Conservation (phyloP, 2,113 vertebrate species). For the Melanerpes aurifrons region DNA sequence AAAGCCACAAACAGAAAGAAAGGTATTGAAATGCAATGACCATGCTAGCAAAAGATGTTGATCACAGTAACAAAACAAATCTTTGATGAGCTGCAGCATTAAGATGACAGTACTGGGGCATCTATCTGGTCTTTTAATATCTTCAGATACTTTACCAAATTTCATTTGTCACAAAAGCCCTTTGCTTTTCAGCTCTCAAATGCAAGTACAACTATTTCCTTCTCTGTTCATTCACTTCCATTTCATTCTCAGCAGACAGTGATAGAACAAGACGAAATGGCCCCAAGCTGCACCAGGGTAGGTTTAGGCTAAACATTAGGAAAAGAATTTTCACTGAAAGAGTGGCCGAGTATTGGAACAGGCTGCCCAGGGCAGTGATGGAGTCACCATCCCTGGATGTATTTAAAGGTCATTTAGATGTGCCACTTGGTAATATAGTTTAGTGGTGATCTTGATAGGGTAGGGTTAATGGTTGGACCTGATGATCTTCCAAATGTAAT, state of each 20-base stretch:
- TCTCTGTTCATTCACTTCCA: neutral
- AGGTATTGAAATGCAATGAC: neutral
- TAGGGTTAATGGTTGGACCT: no score
- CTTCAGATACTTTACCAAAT: neutral
- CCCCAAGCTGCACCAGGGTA: no score
- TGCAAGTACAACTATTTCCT: neutral
- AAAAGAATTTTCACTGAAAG: no score
- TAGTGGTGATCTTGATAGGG: no score
- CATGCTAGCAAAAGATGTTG: rapidly evolving
- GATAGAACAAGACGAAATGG: neutral
- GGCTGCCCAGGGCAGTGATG: no score
- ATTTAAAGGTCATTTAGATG: no score
- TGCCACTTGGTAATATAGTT: no score
- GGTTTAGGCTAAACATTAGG: no score
- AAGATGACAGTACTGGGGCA: neutral
- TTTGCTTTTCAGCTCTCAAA: neutral
- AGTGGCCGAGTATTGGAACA: no score
- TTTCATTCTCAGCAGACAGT: neutral
- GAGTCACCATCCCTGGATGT: no score
- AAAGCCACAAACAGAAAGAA: neutral
- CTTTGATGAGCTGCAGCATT: neutral
- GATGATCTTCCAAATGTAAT: no score
- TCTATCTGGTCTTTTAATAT: neutral
- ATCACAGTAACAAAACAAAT: neutral
- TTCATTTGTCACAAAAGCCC: neutral